Conservation (phyloP, 2,113 vertebrate genomes). For the Ascaphus truei region DNA sequence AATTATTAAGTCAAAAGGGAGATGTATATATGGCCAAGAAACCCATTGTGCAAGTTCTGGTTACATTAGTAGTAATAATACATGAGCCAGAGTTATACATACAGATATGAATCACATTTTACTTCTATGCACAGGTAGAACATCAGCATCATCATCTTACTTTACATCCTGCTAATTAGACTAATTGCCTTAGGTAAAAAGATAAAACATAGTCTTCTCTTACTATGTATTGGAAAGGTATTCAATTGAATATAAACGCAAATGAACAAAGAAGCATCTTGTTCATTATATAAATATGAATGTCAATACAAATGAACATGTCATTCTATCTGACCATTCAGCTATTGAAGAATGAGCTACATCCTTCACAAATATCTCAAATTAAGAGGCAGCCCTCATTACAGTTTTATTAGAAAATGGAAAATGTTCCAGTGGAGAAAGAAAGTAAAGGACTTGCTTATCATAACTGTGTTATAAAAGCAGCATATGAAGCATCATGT, state of each 20-base stretch:
- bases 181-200: conserved; percentile 33
- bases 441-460: background rate
- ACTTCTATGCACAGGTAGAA: conserved; percentile 14
- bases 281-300: conserved; percentile 31
- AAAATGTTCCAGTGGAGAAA: conserved; percentile 19
- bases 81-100: no score
- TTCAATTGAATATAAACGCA: conserved; percentile 20
- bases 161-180: conserved; percentile 23
- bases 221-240: conserved; percentile 4
- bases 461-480: no score
- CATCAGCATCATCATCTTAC: background rate
- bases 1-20: background rate
- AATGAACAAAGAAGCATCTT: conserved; percentile 21
- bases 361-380: conserved; percentile 30
- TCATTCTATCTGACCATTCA: conserved; percentile 12
- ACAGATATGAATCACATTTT: background rate
- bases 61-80: background rate
- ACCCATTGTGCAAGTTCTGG: background rate
- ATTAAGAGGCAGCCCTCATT: conserved; percentile 30
- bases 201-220: conserved; percentile 17
- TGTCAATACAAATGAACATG: conserved; percentile 28
- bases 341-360: conserved; percentile 4
- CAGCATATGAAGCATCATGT: no score
- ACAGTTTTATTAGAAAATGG: conserved; percentile 9
- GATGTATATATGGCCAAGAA: background rate